phyloP scores from a whole-genome alignment of 2,797 vertebrate species.

The Dendrocincla fuliginosa region DNA sequence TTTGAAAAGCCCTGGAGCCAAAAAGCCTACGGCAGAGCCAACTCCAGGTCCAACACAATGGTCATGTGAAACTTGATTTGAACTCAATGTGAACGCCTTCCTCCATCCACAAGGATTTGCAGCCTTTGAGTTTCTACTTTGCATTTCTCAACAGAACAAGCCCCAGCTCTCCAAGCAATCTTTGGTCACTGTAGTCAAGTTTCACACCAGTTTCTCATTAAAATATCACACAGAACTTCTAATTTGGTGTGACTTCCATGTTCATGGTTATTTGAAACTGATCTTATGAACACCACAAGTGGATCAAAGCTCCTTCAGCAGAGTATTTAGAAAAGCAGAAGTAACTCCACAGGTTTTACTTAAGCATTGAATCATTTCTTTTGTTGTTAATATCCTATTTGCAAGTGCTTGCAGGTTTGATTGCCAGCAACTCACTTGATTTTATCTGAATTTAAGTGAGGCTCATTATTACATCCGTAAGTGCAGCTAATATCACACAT shows the following conservation, averaged over 20 bases:
- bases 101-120: not conserved
- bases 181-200: not conserved
- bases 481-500: not conserved
- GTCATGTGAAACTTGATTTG: not conserved
- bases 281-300: not conserved
- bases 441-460: not conserved
- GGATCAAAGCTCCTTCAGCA: not conserved
- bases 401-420: not conserved
- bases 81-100: not conserved
- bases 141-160: not conserved
- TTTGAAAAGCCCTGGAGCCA: not conserved
- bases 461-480: not conserved
- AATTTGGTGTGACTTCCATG: not conserved
- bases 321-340: not conserved
- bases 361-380: not conserved
- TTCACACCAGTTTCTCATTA: slow-evolving; percentile 32
- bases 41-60: accelerated
- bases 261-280: not conserved
- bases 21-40: not conserved
- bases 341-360: not conserved
- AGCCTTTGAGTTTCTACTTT: not conserved
- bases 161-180: not conserved
- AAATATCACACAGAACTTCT: not conserved
- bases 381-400: not conserved
- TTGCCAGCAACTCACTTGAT: not conserved